Evolutionary conservation across 2,888 invertebrate species (phyloP).

Genomic region (Adineta ricciae): DNA sequence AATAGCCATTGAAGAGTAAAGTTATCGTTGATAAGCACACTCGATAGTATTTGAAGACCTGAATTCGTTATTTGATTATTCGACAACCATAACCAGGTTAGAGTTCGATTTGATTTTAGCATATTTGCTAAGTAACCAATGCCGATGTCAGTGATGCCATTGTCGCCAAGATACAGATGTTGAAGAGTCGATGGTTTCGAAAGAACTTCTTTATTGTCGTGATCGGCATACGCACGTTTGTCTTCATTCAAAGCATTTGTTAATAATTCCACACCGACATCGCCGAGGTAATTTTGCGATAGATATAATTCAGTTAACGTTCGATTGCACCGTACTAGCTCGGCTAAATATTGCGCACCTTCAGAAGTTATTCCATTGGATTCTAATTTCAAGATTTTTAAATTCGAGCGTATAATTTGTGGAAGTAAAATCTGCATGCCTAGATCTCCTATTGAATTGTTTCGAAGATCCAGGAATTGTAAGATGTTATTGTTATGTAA

Average conservation of each 20-base stretch:
- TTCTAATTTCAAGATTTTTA: neutral
- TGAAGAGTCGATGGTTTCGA: neutral
- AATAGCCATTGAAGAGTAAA: neutral
- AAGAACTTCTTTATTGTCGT: neutral
- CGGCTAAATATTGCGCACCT: neutral
- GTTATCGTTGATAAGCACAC: neutral
- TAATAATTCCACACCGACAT: neutral
- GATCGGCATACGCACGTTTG: neutral
- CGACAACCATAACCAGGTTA: neutral
- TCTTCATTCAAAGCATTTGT: neutral
- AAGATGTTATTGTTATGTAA: neutral
- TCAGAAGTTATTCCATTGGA: neutral
- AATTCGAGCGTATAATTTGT: neutral
- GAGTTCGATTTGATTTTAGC: neutral
- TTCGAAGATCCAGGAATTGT: neutral
- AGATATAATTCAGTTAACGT: neutral
- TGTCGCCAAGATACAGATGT: neutral
- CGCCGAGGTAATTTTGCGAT: neutral
- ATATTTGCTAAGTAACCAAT: neutral
- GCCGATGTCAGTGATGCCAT: neutral
- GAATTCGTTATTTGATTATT: neutral
- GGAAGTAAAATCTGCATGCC: neutral
- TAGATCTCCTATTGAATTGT: neutral
- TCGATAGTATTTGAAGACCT: neutral
- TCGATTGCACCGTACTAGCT: neutral